Evolutionary conservation across 2,113 vertebrate genomes (phyloP), one percentile per base, ranked within the genome.

Genomic region (Oceanodroma tethys): DNA sequence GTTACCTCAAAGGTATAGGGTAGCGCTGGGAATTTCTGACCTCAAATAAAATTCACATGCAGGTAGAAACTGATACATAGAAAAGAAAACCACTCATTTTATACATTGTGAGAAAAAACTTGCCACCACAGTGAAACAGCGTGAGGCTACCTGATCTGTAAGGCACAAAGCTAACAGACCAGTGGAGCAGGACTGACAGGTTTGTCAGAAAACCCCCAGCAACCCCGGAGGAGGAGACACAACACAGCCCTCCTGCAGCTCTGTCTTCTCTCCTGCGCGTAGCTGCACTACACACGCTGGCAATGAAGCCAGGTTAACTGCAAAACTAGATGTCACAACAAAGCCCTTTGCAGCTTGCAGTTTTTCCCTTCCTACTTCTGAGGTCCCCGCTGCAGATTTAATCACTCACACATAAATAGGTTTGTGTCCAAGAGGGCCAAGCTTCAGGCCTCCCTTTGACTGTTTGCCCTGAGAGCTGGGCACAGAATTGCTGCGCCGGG

Each of bases 401-500:
- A 29, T 53, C 3, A 19, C 52, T 55, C 20, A 19, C 26, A 19
- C 6, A 4, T 13, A 40, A 48, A 32, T 11, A 47, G 0, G 1
- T 45, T 13, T n/a, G 14, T 7, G 4, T 16, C 21, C 58, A 53
- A 32, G 20, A 79, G 3, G 10, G 42, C 5, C 34, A 2, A 3
- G 50, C 23, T 40, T 76, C 25, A 67, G 21, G 50, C 4, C 7
- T 43, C 47, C 18, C 14, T 90, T 23, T 32, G 52, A 5, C 40
- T 27, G 10, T 45, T 22, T 52, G 62, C 23, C 42, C 36, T 0
- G 4, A 43, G 14, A 79, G 26, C 25, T 60, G 12, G 66, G 36
- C 18, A 36, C 8, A 42, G 17, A 65, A 50, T 0, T 52, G 16
- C 16, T 34, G 26, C 26, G 17, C 7, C 1, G 0, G 14, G 18